Conservation (phyloP, 2,888 invertebrate species). For the Parnassius orleans region DNA sequence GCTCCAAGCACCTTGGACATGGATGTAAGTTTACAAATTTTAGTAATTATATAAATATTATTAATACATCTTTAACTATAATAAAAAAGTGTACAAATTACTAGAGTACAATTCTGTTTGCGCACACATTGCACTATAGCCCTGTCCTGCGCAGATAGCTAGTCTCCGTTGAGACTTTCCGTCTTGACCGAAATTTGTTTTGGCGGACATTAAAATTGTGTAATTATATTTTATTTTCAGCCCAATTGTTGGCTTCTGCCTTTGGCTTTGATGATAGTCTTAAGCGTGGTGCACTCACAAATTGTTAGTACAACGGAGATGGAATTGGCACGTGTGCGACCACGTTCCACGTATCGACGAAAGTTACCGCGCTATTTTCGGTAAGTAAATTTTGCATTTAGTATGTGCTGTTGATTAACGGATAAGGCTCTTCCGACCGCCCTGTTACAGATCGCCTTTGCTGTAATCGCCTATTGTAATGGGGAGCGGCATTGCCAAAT, state of each 20-base stretch:
- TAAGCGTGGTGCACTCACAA: slow-evolving; percentile 74
- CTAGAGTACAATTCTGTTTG: too few relatives aligned
- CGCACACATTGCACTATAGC: too few relatives aligned
- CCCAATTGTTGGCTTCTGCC: slow-evolving; percentile 71
- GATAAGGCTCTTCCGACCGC: too few relatives aligned
- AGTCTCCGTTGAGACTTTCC: too few relatives aligned
- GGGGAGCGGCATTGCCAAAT: too few relatives aligned
- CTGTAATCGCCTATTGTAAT: too few relatives aligned
- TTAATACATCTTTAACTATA: background rate
- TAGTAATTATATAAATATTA: background rate
- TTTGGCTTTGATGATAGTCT: slow-evolving; percentile 67
- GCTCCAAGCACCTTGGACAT: slow-evolving; percentile 64
- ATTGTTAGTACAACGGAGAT: slow-evolving; percentile 77
- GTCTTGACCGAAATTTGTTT: too few relatives aligned
- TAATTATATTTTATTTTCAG: slow-evolving; percentile 43
- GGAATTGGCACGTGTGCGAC: slow-evolving; percentile 69
- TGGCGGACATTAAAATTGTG: too few relatives aligned
- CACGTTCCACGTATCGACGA: slow-evolving; percentile 58
- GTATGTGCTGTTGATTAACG: too few relatives aligned
- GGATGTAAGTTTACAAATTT: slow-evolving; percentile 67
- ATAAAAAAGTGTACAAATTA: background rate
- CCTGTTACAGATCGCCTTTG: too few relatives aligned
- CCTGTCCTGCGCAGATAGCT: too few relatives aligned
- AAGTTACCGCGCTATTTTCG: slow-evolving; percentile 71
- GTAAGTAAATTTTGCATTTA: slow-evolving; percentile 35